Evolutionary conservation across 1,140 invertebrate species (phyloP).

Genomic region (Drosophila melanogaster): DNA sequence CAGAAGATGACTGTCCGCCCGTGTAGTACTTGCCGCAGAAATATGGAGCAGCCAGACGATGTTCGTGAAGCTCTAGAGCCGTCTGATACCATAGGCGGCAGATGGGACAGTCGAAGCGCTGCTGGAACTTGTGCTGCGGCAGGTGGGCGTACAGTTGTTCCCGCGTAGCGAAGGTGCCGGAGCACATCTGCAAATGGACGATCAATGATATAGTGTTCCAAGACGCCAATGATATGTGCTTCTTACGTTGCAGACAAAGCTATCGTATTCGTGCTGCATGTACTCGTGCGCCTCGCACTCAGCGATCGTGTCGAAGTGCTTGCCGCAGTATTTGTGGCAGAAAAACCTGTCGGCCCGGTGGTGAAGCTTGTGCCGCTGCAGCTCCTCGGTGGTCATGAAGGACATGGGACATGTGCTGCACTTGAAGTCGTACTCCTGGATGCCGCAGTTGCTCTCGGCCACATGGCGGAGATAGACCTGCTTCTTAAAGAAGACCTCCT

Average conservation of each 20-base stretch:
- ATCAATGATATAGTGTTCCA: neutral
- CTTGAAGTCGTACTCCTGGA: slow-evolving; percentile 80
- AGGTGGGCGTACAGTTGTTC: slow-evolving; percentile 73
- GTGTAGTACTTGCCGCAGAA: slow-evolving; percentile 79
- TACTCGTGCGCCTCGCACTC: slow-evolving; percentile 79
- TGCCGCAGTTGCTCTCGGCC: slow-evolving; percentile 69
- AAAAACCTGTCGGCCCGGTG: slow-evolving; percentile 75
- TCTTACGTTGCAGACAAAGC: slow-evolving; percentile 79
- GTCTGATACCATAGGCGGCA: slow-evolving; percentile 81
- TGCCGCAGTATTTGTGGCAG: slow-evolving; percentile 81
- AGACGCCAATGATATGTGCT: rapidly evolving
- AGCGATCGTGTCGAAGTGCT: slow-evolving; percentile 70
- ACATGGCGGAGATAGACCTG: slow-evolving; percentile 71
- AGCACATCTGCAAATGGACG: slow-evolving; percentile 65
- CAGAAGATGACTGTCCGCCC: slow-evolving; percentile 34
- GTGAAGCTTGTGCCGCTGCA: slow-evolving; percentile 68
- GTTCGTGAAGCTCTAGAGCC: slow-evolving; percentile 68
- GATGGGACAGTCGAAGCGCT: slow-evolving; percentile 75
- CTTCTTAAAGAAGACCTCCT: slow-evolving; percentile 81
- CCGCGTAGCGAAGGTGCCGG: slow-evolving; percentile 60
- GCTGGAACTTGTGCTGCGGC: slow-evolving; percentile 75
- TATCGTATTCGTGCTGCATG: slow-evolving; percentile 80
- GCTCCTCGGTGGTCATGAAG: slow-evolving; percentile 71
- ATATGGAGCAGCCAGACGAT: slow-evolving; percentile 72
- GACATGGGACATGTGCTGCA: slow-evolving; percentile 81